These are phyloP conservation scores for Calyptomena viridis DNA, from an alignment of 2,113 vertebrate genomes.

Conservation along the genomic window DNA sequence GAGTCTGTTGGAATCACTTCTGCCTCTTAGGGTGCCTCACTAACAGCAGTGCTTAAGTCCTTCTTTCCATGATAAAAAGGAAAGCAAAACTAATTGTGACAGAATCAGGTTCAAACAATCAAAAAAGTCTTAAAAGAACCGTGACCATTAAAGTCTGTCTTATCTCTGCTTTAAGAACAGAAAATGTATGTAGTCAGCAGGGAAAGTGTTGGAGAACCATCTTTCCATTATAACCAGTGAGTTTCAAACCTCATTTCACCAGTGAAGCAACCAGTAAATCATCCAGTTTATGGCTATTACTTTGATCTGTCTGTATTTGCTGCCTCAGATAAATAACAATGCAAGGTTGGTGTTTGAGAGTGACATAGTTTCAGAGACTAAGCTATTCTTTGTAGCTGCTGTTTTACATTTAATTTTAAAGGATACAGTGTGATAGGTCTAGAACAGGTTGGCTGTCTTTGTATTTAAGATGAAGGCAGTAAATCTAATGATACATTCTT, in stretches of 20 bases:
- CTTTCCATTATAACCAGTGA: background rate
- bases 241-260: background rate
- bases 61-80: constrained; percentile 4
- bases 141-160: background rate
- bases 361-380: background rate
- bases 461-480: background rate
- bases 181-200: background rate
- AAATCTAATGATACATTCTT: background rate
- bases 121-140: background rate
- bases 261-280: background rate
- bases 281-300: background rate
- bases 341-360: background rate
- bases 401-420: background rate
- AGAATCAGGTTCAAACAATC: constrained; percentile 28
- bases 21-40: background rate
- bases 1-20: constrained; percentile 12
- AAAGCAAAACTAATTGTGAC: constrained; percentile 36
- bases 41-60: background rate
- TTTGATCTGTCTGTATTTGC: background rate
- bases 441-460: background rate
- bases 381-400: background rate
- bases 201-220: background rate
- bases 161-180: background rate
- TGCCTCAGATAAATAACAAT: background rate
- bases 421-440: background rate